These are phyloP conservation scores for Eupithecia inturbata DNA, from an alignment of 2,888 invertebrate genomes.

Conservation along the genomic window DNA sequence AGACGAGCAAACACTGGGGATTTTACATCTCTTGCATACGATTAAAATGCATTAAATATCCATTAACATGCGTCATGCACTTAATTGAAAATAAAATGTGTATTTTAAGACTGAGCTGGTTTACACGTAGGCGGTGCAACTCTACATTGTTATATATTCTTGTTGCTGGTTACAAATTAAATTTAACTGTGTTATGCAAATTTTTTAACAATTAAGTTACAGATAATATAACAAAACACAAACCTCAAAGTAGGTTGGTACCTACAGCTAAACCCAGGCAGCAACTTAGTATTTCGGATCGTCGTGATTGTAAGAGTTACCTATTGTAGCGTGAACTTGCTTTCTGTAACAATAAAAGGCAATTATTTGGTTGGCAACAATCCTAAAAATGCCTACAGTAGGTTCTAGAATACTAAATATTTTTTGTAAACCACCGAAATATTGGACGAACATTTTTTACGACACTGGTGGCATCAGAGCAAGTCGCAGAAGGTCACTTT, in stretches of 20 bases:
- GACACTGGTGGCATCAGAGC: too few relatives aligned
- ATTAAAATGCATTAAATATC: conserved; percentile 20
- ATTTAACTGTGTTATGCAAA: too few relatives aligned
- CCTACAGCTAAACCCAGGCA: too few relatives aligned
- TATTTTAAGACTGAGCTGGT: conserved; percentile 8
- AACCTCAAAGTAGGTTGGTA: not conserved
- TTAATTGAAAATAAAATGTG: conserved; percentile 12
- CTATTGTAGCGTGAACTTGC: not conserved
- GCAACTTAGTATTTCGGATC: too few relatives aligned
- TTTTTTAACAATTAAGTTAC: too few relatives aligned
- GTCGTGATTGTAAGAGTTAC: too few relatives aligned
- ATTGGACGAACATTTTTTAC: too few relatives aligned
- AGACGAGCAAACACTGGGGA: conserved; percentile 33
- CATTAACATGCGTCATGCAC: not conserved
- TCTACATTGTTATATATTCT: not conserved
- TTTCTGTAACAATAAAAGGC: not conserved
- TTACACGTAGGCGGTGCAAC: not conserved
- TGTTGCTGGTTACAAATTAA: not conserved
- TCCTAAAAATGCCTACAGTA: too few relatives aligned
- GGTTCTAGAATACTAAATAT: too few relatives aligned
- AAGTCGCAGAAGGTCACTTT: not conserved
- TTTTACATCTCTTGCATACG: conserved; percentile 29
- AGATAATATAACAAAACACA: not conserved
- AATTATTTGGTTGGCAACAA: not conserved
- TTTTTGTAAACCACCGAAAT: too few relatives aligned